phyloP scores from a whole-genome alignment of 2,888 invertebrate species.

The Melieria picta region DNA sequence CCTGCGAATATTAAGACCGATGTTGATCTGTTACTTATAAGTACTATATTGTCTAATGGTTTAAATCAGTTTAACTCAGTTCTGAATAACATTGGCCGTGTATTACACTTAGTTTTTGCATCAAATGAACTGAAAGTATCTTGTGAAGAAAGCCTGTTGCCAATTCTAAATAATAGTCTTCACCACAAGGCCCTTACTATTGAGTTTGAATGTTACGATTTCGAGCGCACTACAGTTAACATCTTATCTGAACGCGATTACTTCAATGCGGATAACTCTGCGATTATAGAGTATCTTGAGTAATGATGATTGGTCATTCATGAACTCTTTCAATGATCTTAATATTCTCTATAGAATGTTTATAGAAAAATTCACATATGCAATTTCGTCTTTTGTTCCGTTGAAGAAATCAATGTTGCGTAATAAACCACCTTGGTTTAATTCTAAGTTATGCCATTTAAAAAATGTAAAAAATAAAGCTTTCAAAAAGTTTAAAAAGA shows the following conservation, averaged over 20 bases:
- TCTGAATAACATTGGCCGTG: neutral
- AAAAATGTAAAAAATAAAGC: constrained; percentile 5
- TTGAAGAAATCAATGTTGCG: neutral
- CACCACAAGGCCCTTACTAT: constrained; percentile 1
- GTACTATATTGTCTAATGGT: neutral
- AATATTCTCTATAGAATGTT: neutral
- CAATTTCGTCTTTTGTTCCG: neutral
- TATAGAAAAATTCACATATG: neutral
- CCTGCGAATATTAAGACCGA: too few species aligned
- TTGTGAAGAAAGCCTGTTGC: constrained; percentile 1
- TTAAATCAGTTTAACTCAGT: neutral
- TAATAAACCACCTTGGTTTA: constrained; percentile 8
- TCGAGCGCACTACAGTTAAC: neutral
- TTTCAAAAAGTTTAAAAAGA: neutral
- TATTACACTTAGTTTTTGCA: neutral
- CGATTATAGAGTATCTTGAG: neutral
- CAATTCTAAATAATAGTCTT: neutral
- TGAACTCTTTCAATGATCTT: neutral
- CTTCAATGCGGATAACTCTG: neutral
- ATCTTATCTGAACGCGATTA: neutral
- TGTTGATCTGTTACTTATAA: too few species aligned
- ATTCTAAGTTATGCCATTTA: neutral
- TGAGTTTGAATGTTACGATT: neutral
- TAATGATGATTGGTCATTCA: neutral
- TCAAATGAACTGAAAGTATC: neutral